Evolutionary conservation across 2,797 vertebrate species (phyloP).

Genomic region (Anisognathus igniventris): DNA sequence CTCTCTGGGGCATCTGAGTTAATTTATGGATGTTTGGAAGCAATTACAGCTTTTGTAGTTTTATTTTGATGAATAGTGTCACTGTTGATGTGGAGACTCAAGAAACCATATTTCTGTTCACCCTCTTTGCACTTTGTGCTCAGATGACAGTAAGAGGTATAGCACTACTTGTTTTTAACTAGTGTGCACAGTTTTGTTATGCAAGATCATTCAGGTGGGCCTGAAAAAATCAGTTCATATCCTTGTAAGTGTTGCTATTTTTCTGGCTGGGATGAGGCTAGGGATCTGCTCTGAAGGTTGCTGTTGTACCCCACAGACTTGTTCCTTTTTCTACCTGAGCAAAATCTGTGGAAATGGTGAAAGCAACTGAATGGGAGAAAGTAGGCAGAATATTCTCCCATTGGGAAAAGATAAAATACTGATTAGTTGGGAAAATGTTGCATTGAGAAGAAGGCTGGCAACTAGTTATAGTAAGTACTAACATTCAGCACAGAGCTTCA

Average conservation of each 20-base stretch:
- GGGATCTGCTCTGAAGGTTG: not conserved
- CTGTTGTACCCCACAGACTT: not conserved
- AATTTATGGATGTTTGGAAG: not conserved
- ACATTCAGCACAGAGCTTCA: not conserved
- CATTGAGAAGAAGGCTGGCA: not conserved
- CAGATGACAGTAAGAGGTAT: not conserved
- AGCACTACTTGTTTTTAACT: not conserved
- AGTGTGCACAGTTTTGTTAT: not conserved
- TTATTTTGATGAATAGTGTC: not conserved
- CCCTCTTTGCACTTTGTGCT: not conserved
- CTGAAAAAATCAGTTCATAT: not conserved
- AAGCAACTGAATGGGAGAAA: not conserved
- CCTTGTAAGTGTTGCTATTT: not conserved
- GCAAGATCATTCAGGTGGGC: rapidly evolving
- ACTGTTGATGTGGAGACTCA: not conserved
- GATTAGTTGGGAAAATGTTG: not conserved
- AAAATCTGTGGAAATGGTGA: not conserved
- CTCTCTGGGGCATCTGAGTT: not conserved
- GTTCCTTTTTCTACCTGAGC: not conserved
- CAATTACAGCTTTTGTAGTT: not conserved
- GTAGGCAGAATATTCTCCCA: not conserved
- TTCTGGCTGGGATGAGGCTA: not conserved
- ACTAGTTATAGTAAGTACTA: not conserved
- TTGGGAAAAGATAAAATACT: not conserved
- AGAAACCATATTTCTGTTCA: not conserved